Evolutionary conservation across 2,113 vertebrate genomes (phyloP).

Genomic region (Lycaon pictus): DNA sequence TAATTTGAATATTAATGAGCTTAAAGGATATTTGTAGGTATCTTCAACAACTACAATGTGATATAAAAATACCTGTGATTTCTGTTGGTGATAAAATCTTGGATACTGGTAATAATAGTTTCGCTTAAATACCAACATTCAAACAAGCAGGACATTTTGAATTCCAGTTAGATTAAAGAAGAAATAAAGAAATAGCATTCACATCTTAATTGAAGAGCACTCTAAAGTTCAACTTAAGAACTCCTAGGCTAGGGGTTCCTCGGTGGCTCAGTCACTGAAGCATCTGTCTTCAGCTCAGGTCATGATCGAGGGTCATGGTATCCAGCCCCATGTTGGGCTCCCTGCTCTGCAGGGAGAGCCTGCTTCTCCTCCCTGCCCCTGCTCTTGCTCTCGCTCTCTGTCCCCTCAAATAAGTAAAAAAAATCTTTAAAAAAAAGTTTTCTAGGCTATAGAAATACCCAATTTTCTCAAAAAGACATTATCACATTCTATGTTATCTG

Average conservation of each 20-base stretch:
- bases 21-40: conserved; percentile 9
- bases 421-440: no score
- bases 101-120: no score
- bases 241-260: no score
- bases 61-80: neutral
- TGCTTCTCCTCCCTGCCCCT: no score
- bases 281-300: no score
- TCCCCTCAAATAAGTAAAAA: no score
- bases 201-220: neutral
- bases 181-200: neutral
- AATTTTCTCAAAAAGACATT: neutral
- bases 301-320: no score
- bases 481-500: neutral
- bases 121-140: neutral
- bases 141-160: neutral
- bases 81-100: neutral
- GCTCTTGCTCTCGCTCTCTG: no score
- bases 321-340: no score
- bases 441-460: neutral
- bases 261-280: no score
- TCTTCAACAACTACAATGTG: neutral
- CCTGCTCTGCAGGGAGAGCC: no score
- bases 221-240: neutral
- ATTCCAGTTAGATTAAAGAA: neutral
- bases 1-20: conserved; percentile 14